Percentiles rank a stretch among this genome's conserved stretches.
phyloP scores from a whole-genome alignment of 2,797 vertebrate species.

The Acrocephalus scirpaceus region DNA sequence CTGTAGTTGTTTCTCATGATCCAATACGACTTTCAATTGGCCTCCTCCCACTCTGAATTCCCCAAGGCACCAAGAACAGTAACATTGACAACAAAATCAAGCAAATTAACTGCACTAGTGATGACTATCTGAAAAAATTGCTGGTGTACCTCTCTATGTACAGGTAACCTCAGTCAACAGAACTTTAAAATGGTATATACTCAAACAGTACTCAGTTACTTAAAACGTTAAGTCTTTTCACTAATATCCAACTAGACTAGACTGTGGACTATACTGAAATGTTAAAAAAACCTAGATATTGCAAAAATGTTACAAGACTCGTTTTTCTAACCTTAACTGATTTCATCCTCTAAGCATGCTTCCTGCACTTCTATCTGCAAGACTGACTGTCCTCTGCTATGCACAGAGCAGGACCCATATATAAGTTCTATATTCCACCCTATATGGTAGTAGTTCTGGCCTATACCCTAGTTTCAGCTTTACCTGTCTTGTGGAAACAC shows the following conservation, averaged over 20 bases:
- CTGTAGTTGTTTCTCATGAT: background rate
- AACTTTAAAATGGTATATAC: background rate
- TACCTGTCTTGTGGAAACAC: background rate
- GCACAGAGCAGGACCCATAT: background rate
- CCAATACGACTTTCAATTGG: background rate
- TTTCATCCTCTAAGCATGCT: background rate
- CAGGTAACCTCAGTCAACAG: background rate
- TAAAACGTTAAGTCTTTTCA: background rate
- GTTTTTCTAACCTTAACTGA: background rate
- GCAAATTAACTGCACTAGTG: background rate
- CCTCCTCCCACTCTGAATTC: background rate
- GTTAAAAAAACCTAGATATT: background rate
- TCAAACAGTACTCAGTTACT: background rate
- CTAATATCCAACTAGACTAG: background rate
- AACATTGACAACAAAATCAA: background rate
- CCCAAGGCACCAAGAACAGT: background rate
- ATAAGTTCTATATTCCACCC: accelerated
- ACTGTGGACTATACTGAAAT: background rate
- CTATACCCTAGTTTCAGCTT: background rate
- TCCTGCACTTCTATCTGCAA: background rate
- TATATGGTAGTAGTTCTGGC: too few species aligned
- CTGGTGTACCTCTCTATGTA: background rate
- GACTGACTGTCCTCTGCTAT: background rate
- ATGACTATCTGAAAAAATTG: background rate
- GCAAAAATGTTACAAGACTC: background rate